A percentile compares a stretch with the other conserved stretches of the same genome.
phyloP scores from a whole-genome alignment of 2,797 vertebrate genomes.

The Peromyscus nudipes region DNA sequence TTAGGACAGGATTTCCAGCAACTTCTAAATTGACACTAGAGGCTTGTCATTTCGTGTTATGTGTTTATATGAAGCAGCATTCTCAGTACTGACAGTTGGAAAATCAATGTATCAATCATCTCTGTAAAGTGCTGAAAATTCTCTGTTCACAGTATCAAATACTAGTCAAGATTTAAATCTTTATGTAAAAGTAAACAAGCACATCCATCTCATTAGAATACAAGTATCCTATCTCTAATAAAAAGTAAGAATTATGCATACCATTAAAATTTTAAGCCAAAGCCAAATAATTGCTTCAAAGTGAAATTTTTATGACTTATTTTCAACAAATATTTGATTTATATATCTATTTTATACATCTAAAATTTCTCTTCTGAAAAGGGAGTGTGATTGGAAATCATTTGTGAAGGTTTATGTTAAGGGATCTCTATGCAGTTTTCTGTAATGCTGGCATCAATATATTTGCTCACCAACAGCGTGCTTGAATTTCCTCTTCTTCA shows the following conservation, averaged over 20 bases:
- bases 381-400: rapidly evolving
- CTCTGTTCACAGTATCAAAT: background rate
- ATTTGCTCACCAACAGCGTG: background rate
- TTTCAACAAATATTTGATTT: background rate
- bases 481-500: background rate
- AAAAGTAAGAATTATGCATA: background rate
- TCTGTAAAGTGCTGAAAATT: background rate
- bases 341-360: background rate
- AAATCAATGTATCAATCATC: background rate
- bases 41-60: background rate
- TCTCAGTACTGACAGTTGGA: background rate
- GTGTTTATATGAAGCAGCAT: background rate
- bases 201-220: background rate
- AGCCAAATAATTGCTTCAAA: background rate
- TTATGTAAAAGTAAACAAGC: background rate
- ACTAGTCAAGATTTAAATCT: background rate
- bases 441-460: background rate
- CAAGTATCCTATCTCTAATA: background rate
- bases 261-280: background rate
- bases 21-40: background rate
- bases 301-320: background rate
- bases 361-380: background rate
- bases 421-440: background rate
- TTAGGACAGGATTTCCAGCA: background rate
- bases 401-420: background rate